These are phyloP conservation scores for Oryctolagus cuniculus DNA, from an alignment of 2,113 vertebrate species.

Conservation along the genomic window mOryCun1.1 NC_091442.1:31047001-31047500, in stretches of 20 bases:
- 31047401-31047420: background rate
- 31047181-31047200: background rate
- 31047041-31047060: background rate
- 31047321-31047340: constrained; percentile 2
- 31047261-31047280: background rate
- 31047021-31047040: background rate
- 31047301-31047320: constrained; percentile 4
- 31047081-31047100: constrained; percentile 42
- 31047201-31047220: background rate
- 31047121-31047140: constrained; percentile 52
- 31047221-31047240: background rate
- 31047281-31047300: background rate
- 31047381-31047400: background rate
- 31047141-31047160: background rate
- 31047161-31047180: constrained; percentile 2
- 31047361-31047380: background rate
- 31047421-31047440: background rate
- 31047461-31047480: background rate
- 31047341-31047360: background rate
- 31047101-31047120: background rate
- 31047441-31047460: background rate
- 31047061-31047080: background rate
- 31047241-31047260: background rate
- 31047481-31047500: constrained; percentile 83
- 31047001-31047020: background rate